Base-by-base conservation (phyloP, 2,888 invertebrate species). In the Theretra japonica region DNA sequence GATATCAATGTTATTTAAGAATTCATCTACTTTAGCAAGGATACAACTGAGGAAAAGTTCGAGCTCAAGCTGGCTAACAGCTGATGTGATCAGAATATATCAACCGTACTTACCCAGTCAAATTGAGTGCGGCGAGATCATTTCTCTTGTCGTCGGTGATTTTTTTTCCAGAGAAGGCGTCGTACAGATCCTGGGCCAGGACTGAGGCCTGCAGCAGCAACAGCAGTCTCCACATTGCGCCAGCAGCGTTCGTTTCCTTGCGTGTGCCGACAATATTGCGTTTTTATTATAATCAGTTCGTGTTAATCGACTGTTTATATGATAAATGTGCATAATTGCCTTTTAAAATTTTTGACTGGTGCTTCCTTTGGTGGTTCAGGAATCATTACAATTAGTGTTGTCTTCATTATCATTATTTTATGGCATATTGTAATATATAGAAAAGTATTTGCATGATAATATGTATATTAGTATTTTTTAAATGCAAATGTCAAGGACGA, bases 151-250 rank as follows among this genome's bases (percentile, higher is more conserved):
- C 65, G 21, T 65, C 23, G 1, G 41, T 65, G 6, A 65, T 65
- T 3, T 23, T 41, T 48, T 48, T 65, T 6, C 48, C 65, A 15
- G 48, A 65, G 23, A 65, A 65, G 17, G 65, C 65, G 23, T 65
- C 65, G 48, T 65, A 65, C 6, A 48, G 8, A 41, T 65, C 41
- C 65, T 65, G 65, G 4, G 17, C 41, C 15, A 23, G 23, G 23
- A 48, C 48, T 23, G 25, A 41, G 21, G 3, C 5, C 53, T 21
- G 65, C 48, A 58, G 25, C 58, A 65, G 48, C 23, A 65, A 15
- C 21, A 65, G 2, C 15, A 65, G 48, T 23, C n/a, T 11, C 65
- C 65, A 65, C 65, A 65, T 65, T 17, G 65, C 23, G 65, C 21
- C 19, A 15, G 4, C 21, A n/a, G 4, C 5, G 1, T 5, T 1